Base-by-base conservation (phyloP, 2,113 vertebrate genomes). In the Coregonus clupeaformis region DNA sequence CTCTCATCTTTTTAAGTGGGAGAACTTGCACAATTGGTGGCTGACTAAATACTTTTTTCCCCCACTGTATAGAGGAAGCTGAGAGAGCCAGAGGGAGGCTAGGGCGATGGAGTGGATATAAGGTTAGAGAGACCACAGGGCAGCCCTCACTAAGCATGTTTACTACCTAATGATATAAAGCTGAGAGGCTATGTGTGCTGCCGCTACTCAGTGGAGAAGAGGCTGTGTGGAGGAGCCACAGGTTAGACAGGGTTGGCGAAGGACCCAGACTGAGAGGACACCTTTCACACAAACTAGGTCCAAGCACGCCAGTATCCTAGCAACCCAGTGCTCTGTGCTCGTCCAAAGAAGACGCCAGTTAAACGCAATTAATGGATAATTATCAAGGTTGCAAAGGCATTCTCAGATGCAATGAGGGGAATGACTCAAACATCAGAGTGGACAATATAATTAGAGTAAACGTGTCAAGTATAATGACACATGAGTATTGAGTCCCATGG, bases 261-360 rank as follows among this genome's bases (percentile, higher is more conserved):
- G 5, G 22, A 25, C 22, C 14, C 11, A 29, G 25, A 22, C 24
- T 14, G 25, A 27, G 4, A 65, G 24, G 9, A 65, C 63, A 14
- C 14, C 63, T 76, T 68, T 66, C 69, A 63, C 59, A 65, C 49
- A 24, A 71, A 71, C 27, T 45, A 27, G 25, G 13, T 66, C 65
- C 25, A n/a, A 72, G 49, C 57, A 27, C 25, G 57, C 36, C 74
- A 12, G 71, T 80, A 64, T 63, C 79, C 69, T 76, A 77, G 79
- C 79, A 80, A 80, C 79, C 42, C 24, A 7, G 47, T 30, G n/a
- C 13, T 24, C 6, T 25, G 24, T 45, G 22, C 71, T 30, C 16
- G 16, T 12, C 42, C 55, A 6, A 71, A 25, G 42, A 30, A 27
- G 71, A 63, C 30, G 11, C 49, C 11, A 30, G 27, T 77, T 55